Evolutionary conservation across 2,797 vertebrate species (phyloP), one percentile per base, ranked within the genome.

Genomic region (Gallinago stenura): DNA sequence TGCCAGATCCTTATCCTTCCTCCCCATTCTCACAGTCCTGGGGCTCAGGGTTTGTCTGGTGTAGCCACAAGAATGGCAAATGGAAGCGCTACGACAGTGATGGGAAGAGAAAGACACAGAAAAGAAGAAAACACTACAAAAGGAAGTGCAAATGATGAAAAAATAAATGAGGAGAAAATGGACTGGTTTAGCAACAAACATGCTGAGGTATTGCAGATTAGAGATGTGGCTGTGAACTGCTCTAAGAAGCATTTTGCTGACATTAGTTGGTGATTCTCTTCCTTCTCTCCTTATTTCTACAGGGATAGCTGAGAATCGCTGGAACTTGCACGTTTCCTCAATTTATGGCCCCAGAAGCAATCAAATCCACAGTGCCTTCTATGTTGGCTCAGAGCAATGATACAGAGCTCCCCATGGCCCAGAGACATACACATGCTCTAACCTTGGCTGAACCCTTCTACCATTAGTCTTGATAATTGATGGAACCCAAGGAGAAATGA

Each of bases 361-460:
- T 69, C 81, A 93, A 85, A 82, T 35, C 78, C 87, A 87, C 85
- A 75, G 73, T 51, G 72, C 86, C 79, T 91, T 70, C 83, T 93
- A 61, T 43, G 77, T 65, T 80, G 69, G 83, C 90, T 94, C 88
- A 78, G 68, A 90, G 91, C 93, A 87, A 28, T 96, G 95, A 95
- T 95, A 50, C 92, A 92, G 76, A 83, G 73, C 89, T 96, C 95
- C 95, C 94, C 22, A 5, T 62, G 79, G 94, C 80, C 94, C 87
- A 71, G 70, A 96, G 88, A 94, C 84, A 89, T 82, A 83, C 76
- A 83, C 54, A 60, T 57, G 43, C 86, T 95, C 90, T 92, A 97
- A 97, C 95, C 92, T 93, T 97, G 95, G 94, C 96, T 97, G 96
- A 97, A 98, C 97, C 84, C 66, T 91, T 8, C 77, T 75, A 50